Conservation (phyloP, 1,140 invertebrate genomes). For the Saccostrea echinata region DNA sequence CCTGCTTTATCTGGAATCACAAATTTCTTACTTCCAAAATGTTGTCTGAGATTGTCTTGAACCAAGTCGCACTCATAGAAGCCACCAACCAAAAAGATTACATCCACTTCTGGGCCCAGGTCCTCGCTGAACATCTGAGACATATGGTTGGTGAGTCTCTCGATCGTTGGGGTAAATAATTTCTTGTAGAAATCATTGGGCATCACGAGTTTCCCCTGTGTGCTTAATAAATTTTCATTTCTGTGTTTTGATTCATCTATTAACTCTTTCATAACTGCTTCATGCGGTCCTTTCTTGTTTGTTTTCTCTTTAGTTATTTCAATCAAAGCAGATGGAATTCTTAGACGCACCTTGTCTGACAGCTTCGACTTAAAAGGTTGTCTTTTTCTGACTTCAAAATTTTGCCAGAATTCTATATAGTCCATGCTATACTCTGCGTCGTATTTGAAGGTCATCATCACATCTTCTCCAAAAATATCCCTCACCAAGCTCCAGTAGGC, state of each 20-base stretch:
- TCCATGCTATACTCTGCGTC: background rate
- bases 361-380: background rate
- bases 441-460: background rate
- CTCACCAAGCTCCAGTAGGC: slow-evolving; percentile 25
- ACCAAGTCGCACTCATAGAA: slow-evolving; percentile 45
- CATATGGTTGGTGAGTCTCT: background rate
- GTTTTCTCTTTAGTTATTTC: background rate
- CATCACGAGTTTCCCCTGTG: slow-evolving; percentile 6
- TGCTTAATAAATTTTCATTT: background rate
- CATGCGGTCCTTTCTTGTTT: background rate
- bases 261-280: background rate
- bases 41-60: background rate
- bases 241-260: background rate
- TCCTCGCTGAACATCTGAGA: slow-evolving; percentile 28
- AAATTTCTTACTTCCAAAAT: background rate
- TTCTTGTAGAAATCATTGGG: background rate
- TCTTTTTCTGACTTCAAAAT: slow-evolving; percentile 43
- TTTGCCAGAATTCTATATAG: slow-evolving; percentile 34
- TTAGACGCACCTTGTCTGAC: background rate
- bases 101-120: background rate
- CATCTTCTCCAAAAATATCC: slow-evolving; percentile 18
- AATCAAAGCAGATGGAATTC: background rate
- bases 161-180: slow-evolving; percentile 35
- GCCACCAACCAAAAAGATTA: slow-evolving; percentile 42
- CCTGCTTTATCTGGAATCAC: slow-evolving; percentile 46